These are phyloP conservation scores for Arenaria interpres DNA, from an alignment of 2,113 vertebrate genomes.

Conservation along the genomic window DNA sequence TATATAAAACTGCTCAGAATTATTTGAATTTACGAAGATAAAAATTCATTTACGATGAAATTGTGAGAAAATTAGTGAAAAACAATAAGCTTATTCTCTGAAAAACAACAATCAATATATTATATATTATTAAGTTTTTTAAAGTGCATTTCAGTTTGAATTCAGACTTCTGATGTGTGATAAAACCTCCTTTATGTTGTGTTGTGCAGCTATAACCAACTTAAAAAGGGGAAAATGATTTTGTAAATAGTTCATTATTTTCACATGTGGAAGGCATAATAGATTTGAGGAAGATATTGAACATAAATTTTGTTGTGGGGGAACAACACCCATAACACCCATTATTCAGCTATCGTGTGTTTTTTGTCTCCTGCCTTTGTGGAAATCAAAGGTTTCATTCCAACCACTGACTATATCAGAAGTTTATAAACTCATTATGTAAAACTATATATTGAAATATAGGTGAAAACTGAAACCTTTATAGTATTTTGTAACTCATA, in stretches of 20 bases:
- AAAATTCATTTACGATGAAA: background rate
- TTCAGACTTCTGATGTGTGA: background rate
- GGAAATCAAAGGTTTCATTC: conserved; percentile 48
- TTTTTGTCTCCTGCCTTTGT: background rate
- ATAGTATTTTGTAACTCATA: background rate
- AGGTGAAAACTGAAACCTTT: background rate
- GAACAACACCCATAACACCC: background rate
- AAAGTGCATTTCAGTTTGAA: background rate
- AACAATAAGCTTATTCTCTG: background rate
- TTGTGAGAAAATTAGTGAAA: conserved; percentile 3
- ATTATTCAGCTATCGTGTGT: background rate
- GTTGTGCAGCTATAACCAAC: background rate
- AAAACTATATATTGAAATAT: background rate
- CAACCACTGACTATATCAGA: conserved; percentile 28
- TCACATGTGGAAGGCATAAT: background rate
- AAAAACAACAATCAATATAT: background rate
- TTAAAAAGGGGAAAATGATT: background rate
- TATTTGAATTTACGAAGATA: background rate
- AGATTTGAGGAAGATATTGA: background rate
- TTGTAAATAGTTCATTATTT: conserved; percentile 36
- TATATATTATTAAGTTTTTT: background rate
- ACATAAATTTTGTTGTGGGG: background rate
- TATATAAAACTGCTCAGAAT: background rate
- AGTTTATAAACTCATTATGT: conserved; percentile 28
- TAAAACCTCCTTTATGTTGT: background rate